Evolutionary conservation across 2,888 invertebrate genomes (phyloP).

Genomic region (Heterodera filipjevi): DNA sequence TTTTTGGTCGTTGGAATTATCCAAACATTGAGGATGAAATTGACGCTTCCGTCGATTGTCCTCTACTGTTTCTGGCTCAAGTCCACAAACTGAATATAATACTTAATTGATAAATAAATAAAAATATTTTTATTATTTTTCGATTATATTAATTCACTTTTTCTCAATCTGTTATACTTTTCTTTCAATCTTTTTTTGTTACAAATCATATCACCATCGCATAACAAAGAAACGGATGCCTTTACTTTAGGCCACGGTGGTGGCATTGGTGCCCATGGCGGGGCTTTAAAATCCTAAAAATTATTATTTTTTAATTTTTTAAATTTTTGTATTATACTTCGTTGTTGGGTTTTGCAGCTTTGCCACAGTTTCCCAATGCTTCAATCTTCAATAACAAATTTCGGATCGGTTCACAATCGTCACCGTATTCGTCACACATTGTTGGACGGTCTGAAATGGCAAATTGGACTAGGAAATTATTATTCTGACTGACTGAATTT

Average conservation of each 20-base stretch:
- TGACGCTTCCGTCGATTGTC: too few species aligned
- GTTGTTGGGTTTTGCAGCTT: neutral
- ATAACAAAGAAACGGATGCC: neutral
- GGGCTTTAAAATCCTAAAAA: neutral
- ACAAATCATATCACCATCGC: neutral
- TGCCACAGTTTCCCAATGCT: neutral
- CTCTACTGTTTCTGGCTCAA: too few species aligned
- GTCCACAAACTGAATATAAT: too few species aligned
- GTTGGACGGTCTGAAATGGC: neutral
- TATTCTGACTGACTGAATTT: neutral
- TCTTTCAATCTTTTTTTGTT: neutral
- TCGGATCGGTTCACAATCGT: neutral
- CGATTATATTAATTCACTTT: neutral
- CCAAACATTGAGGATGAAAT: too few species aligned
- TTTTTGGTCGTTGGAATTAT: too few species aligned
- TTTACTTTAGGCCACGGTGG: neutral
- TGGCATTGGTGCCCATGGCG: neutral
- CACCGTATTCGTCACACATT: neutral
- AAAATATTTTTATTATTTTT: neutral
- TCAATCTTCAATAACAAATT: neutral
- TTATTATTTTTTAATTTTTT: too few species aligned
- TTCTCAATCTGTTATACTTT: neutral
- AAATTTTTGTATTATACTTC: neutral
- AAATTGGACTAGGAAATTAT: neutral
- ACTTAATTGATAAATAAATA: too few species aligned